These are phyloP conservation scores for Drosophila mercatorum DNA, from an alignment of 2,888 invertebrate genomes.

Conservation along the genomic window DNA sequence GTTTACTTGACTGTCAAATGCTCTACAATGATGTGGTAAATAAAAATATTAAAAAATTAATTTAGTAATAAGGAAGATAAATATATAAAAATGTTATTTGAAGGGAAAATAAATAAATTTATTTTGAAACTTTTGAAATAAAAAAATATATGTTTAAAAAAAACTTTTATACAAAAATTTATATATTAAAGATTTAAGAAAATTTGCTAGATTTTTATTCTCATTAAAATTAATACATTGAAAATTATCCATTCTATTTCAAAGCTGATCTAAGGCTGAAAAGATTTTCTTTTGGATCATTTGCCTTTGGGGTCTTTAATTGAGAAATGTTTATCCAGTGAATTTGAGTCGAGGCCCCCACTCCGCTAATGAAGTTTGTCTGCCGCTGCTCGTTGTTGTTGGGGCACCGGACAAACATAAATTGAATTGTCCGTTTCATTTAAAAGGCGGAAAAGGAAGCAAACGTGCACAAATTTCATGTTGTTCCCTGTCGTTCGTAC, in stretches of 20 bases:
- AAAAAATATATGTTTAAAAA: too few relatives aligned
- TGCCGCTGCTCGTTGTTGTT: conserved; percentile 35
- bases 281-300: background rate
- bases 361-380: conserved; percentile 69
- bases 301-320: conserved; percentile 24
- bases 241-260: background rate
- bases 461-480: conserved; percentile 66
- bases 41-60: too few relatives aligned
- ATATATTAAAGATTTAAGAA: too few relatives aligned
- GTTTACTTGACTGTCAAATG: background rate
- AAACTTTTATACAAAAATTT: too few relatives aligned
- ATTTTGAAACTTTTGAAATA: too few relatives aligned
- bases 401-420: conserved; percentile 55
- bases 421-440: conserved; percentile 81
- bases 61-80: too few relatives aligned
- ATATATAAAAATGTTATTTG: too few relatives aligned
- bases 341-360: conserved; percentile 5
- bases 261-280: background rate
- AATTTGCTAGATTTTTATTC: too few relatives aligned
- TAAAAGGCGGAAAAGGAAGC: conserved; percentile 70
- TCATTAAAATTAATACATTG: background rate
- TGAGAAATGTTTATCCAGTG: conserved; percentile 34
- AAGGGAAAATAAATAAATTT: too few relatives aligned
- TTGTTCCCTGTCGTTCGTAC: conserved; percentile 38
- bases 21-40: background rate